Conservation (phyloP, 2,113 vertebrate genomes). For the Hymenochirus boettgeri region DNA sequence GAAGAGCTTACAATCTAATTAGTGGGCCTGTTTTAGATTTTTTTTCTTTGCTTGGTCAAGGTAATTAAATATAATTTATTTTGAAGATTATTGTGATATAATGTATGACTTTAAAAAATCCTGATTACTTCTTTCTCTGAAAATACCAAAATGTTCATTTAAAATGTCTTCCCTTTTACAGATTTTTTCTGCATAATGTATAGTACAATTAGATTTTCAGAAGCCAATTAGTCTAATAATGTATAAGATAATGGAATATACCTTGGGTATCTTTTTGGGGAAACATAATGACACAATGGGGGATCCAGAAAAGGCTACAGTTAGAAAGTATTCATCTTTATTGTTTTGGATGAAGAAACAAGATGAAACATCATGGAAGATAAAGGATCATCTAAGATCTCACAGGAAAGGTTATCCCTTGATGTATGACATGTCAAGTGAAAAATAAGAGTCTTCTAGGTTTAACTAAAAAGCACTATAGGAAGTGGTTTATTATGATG, state of each 20-base stretch:
- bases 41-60: too few species aligned
- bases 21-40: too few species aligned
- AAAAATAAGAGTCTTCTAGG: constrained; percentile 15
- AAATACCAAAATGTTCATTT: background rate
- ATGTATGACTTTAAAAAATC: too few species aligned
- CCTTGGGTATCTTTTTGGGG: background rate
- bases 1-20: too few species aligned
- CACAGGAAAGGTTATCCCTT: constrained; percentile 29
- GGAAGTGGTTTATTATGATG: constrained; percentile 27
- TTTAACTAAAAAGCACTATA: background rate
- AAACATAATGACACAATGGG: background rate
- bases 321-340: background rate
- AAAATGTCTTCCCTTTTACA: background rate
- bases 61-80: too few species aligned
- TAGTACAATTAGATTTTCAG: background rate
- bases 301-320: background rate
- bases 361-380: background rate
- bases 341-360: background rate
- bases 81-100: too few species aligned
- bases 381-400: constrained; percentile 19
- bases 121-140: background rate
- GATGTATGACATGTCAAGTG: constrained; percentile 25
- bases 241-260: constrained; percentile 1
- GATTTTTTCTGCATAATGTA: background rate
- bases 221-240: constrained; percentile 3